Percentiles rank a stretch among this genome's conserved stretches.
These are phyloP conservation scores for Phytoseiulus persimilis DNA, from an alignment of 2,888 invertebrate species.

Conservation along the genomic window DNA sequence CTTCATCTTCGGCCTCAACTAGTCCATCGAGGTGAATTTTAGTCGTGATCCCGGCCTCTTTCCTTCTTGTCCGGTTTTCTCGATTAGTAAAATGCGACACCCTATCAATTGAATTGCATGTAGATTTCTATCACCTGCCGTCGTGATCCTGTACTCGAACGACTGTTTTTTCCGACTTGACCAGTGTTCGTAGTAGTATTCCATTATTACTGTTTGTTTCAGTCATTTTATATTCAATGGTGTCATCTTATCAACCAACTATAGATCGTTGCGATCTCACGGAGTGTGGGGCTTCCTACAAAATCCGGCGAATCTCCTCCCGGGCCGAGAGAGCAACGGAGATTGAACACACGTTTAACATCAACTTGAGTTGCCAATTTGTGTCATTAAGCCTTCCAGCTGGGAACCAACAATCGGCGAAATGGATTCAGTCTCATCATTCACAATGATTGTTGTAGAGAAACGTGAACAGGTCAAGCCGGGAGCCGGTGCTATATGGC, in stretches of 20 bases:
- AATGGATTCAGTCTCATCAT: neutral
- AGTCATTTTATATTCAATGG: neutral
- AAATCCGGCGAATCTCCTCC: neutral
- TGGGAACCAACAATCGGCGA: neutral
- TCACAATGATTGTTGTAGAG: neutral
- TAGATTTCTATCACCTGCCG: neutral
- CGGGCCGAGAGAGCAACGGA: neutral
- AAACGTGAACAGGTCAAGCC: neutral
- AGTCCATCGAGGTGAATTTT: too few species aligned
- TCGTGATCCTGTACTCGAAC: neutral
- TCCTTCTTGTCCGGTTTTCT: neutral
- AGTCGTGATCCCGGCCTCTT: too few species aligned
- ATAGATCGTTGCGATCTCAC: neutral
- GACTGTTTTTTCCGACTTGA: neutral
- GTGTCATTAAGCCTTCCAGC: neutral
- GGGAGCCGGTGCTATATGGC: neutral
- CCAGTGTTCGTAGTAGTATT: neutral
- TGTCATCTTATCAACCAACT: neutral
- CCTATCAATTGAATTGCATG: neutral
- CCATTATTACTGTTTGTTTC: neutral
- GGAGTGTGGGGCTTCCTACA: neutral
- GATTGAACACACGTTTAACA: neutral
- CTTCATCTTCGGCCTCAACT: neutral
- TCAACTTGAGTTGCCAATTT: neutral
- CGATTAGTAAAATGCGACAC: neutral